A percentile compares a stretch with the other conserved stretches of the same genome.
These are phyloP conservation scores for Chionis minor DNA, from an alignment of 2,113 vertebrate species.

Conservation along the genomic window DNA sequence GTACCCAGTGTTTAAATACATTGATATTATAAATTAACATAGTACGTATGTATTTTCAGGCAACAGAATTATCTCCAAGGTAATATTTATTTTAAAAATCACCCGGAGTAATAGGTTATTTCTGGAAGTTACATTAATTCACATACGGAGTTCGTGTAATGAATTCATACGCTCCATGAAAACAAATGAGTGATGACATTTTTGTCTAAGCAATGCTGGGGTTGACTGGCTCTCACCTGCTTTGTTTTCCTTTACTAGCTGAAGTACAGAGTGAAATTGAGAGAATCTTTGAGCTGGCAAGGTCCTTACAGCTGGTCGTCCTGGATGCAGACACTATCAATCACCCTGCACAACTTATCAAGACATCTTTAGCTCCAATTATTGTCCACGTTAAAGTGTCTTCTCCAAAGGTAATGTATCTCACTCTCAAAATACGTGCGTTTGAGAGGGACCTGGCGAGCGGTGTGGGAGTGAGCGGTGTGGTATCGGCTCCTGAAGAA, in stretches of 20 bases:
- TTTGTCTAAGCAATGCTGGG: not conserved
- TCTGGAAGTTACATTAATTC: not conserved
- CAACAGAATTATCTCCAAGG: not conserved
- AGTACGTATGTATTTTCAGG: not conserved
- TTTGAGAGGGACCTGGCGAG: not conserved
- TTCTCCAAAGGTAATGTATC: conserved; percentile 89
- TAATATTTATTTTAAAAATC: not conserved
- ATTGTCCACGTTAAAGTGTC: conserved; percentile 98
- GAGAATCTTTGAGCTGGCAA: conserved; percentile 95
- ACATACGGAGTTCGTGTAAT: not conserved
- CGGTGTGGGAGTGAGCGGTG: not conserved
- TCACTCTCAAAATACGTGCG: fast-evolving
- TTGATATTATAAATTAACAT: not conserved
- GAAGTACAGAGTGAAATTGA: conserved; percentile 99
- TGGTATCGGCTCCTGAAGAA: not conserved
- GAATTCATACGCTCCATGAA: not conserved
- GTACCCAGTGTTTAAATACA: not conserved
- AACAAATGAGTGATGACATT: not conserved
- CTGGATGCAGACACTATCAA: conserved; percentile 98
- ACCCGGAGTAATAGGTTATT: not conserved
- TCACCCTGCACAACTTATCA: conserved; percentile 95
- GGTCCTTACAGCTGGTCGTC: conserved; percentile 95
- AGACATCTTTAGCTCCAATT: conserved; percentile 97
- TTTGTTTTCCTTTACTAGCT: conserved; percentile 69
- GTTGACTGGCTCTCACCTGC: not conserved